Conservation (phyloP, 1,140 invertebrate genomes). For the Tyrophagus putrescentiae region DNA sequence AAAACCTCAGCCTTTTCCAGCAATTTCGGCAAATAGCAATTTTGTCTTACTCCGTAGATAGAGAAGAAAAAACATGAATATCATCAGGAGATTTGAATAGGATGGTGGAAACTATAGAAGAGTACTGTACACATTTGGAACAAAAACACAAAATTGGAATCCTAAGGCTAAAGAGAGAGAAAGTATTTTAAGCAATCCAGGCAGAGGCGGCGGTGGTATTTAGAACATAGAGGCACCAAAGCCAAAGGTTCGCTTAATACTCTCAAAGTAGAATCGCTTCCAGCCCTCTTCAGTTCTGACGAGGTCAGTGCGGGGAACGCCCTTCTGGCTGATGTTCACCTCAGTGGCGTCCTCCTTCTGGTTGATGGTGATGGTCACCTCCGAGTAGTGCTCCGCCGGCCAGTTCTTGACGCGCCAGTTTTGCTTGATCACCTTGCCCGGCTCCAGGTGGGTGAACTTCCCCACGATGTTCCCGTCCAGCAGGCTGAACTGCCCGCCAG, state of each 20-base stretch:
- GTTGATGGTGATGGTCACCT: conserved; percentile 63
- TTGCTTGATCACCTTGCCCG: conserved; percentile 70
- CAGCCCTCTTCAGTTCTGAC: conserved; percentile 28
- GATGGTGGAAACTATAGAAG: background rate
- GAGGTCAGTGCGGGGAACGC: conserved; percentile 26
- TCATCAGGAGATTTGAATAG: background rate
- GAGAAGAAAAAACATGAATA: background rate
- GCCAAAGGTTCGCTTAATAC: conserved; percentile 29
- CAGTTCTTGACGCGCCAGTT: conserved; percentile 87
- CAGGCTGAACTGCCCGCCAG: conserved; percentile 71
- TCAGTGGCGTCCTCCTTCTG: conserved; percentile 70
- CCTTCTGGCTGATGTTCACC: conserved; percentile 53
- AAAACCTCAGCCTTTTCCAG: no score
- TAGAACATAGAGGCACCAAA: conserved; percentile 26
- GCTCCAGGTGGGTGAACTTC: conserved; percentile 65
- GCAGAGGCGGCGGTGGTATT: no score
- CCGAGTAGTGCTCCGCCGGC: conserved; percentile 78
- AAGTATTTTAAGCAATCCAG: no score
- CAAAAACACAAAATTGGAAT: background rate
- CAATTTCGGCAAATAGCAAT: no score
- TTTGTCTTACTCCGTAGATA: no score
- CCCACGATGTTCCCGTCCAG: conserved; percentile 84
- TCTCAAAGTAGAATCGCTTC: conserved; percentile 29
- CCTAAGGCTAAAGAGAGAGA: background rate
- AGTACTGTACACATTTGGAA: no score